Evolutionary conservation across 2,888 invertebrate species (phyloP), one percentile per base, ranked within the genome.

Genomic region (Sinopyrophorus schimmeli): DNA sequence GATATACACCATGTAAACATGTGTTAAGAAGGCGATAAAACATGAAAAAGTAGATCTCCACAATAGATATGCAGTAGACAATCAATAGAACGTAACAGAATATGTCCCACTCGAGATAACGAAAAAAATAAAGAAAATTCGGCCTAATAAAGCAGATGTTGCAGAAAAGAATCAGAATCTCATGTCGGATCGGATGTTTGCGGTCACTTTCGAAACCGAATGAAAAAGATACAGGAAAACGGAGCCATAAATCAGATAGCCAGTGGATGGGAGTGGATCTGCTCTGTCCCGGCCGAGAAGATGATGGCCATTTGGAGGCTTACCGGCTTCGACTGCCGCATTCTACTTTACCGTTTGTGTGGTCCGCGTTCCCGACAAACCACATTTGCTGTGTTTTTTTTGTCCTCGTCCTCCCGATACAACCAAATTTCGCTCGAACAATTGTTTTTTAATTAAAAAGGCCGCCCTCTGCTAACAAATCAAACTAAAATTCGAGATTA

Each of bases 271-370:
- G 56, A 61, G 62, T 61, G 66, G 68, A 68, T 68, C 62, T 65
- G 58, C 55, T 51, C 58, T 57, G 59, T 62, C 60, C 61, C 57
- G 57, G 50, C 58, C 59, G 60, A 60, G 66, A 62, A 68, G 67
- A 69, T 66, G 69, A 68, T 65, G 64, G 67, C 66, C 66, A 68
- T 69, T 70, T 68, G 61, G 65, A 57, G 66, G 67, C 68, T 70
- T 63, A 60, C 60, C 55, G 61, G 55, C 59, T 61, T 57, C 38
- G 34, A 43, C 38, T 47, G 32, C 35, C 37, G 38, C 42, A 39
- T 52, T 52, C 47, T 47, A 43, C 42, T 26, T 37, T 27, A 30
- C 34, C 26, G 31, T 37, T 37, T 27, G 26, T 42, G 31, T 38
- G 34, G 40, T 52, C 32, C 16, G 39, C 27, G 47, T 52, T 52